Evolutionary conservation across 2,888 invertebrate species (phyloP), one percentile per base, ranked within the genome.

Genomic region (Trichacis sp.): DNA sequence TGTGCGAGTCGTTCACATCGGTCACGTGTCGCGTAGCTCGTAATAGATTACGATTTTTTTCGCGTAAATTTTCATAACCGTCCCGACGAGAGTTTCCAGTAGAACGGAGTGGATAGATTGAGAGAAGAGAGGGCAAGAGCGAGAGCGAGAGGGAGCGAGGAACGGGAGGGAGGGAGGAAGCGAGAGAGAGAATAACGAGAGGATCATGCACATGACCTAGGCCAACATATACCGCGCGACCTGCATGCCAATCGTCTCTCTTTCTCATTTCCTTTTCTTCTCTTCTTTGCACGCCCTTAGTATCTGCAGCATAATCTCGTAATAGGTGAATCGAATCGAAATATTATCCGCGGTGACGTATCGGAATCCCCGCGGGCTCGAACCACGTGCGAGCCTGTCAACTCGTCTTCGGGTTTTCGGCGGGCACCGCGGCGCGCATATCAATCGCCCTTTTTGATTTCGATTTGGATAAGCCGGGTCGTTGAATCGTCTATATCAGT

Each of bases 241-340:
- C 80, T 83, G 83, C 82, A 83, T 82, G 82, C 81, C 81, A 81
- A 81, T 80, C 82, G 78, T 72, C 70, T 72, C 73, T 80, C 78
- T 76, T 59, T 57, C 64, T 70, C 72, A 63, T 58, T 65, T 63
- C 61, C 61, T 65, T 67, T 64, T 63, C 62, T 61, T 56, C 60
- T 60, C 65, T 62, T 61, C 57, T 63, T 68, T 54, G 72, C 70
- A 53, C 63, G 65, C 65, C 33, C 33, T 33, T 11, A 33, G 67
- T 66, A 62, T 42, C 68, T 67, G 57, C 33, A 24, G 64, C 61
- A 53, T 51, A 59, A 64, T 64, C 65, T 64, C 55, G 66, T 69
- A 69, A 73, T 72, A 73, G 68, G 66, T 68, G 68, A 66, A 71
- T 70, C 72, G 66, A 75, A 71, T 73, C 64, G 72, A 67, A 64